phyloP scores from a whole-genome alignment of 2,797 vertebrate species.

The Poecilia picta region DNA sequence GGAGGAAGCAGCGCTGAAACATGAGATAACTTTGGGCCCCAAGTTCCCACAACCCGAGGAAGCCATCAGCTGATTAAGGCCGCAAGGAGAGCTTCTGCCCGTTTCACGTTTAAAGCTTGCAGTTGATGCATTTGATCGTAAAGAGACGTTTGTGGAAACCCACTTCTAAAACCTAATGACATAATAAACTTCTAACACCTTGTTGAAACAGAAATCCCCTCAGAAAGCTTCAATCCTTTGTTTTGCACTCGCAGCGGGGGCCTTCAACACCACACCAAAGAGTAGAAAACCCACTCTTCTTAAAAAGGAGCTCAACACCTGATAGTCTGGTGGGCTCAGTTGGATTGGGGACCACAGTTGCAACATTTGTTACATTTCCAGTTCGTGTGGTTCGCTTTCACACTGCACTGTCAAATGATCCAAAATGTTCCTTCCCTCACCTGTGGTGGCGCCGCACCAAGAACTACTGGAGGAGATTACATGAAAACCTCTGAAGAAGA shows the following conservation, averaged over 20 bases:
- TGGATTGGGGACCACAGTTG: too few relatives aligned
- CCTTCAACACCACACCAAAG: not conserved
- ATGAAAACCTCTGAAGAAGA: too few relatives aligned
- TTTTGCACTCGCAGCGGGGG: not conserved
- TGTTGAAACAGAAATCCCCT: not conserved
- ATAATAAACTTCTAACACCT: not conserved
- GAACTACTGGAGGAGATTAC: too few relatives aligned
- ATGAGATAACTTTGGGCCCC: constrained; percentile 60
- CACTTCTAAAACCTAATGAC: not conserved
- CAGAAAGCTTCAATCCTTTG: not conserved
- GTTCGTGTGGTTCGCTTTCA: too few relatives aligned
- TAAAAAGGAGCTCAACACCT: not conserved
- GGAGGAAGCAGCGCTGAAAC: constrained; percentile 67
- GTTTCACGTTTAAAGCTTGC: not conserved
- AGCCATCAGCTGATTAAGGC: constrained; percentile 59
- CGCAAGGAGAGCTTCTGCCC: not conserved
- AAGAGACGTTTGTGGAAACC: constrained; percentile 2
- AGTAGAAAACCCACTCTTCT: not conserved
- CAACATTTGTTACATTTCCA: not conserved
- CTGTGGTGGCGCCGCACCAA: too few relatives aligned
- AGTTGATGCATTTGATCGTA: constrained; percentile 3
- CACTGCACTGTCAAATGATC: too few relatives aligned
- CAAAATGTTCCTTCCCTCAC: too few relatives aligned
- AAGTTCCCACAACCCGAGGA: constrained; percentile 56
- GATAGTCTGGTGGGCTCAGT: too few relatives aligned